phyloP scores from a whole-genome alignment of 2,888 invertebrate genomes.

The Ptilodon capucinus region DNA sequence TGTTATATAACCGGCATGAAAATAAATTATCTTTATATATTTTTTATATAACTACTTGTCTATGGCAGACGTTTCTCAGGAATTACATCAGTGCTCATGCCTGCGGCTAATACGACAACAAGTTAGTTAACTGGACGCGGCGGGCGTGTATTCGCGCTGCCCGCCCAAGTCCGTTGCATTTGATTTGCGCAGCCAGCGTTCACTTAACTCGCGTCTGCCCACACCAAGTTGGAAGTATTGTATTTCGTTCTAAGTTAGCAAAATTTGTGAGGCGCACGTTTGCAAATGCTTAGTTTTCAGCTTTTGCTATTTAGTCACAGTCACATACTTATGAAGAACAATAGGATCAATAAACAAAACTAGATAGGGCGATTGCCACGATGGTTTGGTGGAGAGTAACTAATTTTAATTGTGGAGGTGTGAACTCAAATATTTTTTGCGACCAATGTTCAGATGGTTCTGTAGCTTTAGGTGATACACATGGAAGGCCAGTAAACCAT shows the following conservation, averaged over 20 bases:
- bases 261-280: constrained; percentile 67
- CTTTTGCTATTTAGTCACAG: no score
- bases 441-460: no score
- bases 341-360: no score
- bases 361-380: no score
- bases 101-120: constrained; percentile 51
- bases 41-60: no score
- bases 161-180: constrained; percentile 46
- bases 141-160: constrained; percentile 48
- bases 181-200: constrained; percentile 51
- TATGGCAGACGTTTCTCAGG: background rate
- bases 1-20: no score
- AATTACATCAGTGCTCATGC: constrained; percentile 21
- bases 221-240: constrained; percentile 60
- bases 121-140: constrained; percentile 54
- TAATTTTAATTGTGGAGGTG: no score
- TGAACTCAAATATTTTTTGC: no score
- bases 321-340: no score
- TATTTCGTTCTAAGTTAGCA: constrained; percentile 69
- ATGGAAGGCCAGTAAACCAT: background rate
- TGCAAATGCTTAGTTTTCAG: constrained; percentile 50
- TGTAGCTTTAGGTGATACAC: background rate
- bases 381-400: no score
- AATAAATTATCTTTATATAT: background rate
- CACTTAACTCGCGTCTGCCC: constrained; percentile 66